Conservation (phyloP, 1,140 invertebrate species). For the Ostrea edulis region DNA sequence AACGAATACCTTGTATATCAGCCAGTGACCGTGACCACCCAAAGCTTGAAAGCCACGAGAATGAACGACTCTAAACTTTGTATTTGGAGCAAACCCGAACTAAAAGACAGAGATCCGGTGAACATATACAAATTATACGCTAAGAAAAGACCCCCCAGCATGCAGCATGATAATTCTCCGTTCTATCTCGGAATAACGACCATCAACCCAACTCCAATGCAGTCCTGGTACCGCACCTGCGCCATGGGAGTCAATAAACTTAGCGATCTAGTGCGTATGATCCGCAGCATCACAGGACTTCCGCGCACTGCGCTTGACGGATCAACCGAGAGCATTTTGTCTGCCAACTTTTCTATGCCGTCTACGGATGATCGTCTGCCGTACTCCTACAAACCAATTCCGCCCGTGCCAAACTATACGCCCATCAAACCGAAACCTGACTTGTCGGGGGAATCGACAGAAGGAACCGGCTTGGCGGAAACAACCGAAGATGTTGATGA, state of each 20-base stretch:
- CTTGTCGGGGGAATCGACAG: neutral
- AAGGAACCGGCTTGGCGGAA: neutral
- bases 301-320: conserved; percentile 49
- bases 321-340: conserved; percentile 45
- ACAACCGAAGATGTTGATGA: neutral
- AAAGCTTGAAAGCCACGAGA: conserved; percentile 52
- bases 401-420: neutral
- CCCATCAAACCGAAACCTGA: neutral
- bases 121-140: conserved; percentile 74
- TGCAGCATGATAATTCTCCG: conserved; percentile 70
- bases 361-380: neutral
- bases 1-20: conserved; percentile 71
- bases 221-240: conserved; percentile 71
- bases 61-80: conserved; percentile 43
- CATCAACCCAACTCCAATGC: conserved; percentile 63
- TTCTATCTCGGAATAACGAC: conserved; percentile 72
- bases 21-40: conserved; percentile 59
- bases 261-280: conserved; percentile 74
- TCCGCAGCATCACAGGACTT: conserved; percentile 72
- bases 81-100: conserved; percentile 65
- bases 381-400: neutral
- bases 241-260: conserved; percentile 76
- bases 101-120: conserved; percentile 69
- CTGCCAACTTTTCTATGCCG: conserved; percentile 43
- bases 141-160: conserved; percentile 66